phyloP scores from a whole-genome alignment of 2,113 vertebrate genomes.

The zebrafish (Danio rerio) region DNA sequence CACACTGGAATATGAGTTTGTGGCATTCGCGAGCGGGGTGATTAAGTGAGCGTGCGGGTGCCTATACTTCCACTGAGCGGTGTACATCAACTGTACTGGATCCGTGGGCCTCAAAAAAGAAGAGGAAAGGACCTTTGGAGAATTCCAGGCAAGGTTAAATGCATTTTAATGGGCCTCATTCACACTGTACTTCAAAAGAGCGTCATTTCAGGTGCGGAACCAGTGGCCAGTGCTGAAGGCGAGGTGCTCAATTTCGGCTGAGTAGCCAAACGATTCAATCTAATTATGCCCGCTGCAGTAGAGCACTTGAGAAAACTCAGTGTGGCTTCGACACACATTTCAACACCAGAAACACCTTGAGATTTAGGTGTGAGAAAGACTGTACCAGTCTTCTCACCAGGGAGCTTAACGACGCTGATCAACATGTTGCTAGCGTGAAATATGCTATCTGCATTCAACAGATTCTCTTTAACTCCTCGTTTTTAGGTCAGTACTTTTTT shows the following conservation, averaged over 20 bases:
- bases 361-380: constrained; percentile 35
- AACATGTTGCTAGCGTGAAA: constrained; percentile 24
- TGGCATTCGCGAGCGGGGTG: not conserved
- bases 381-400: constrained; percentile 16
- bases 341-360: constrained; percentile 28
- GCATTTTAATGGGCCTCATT: constrained; percentile 24
- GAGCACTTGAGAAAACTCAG: constrained; percentile 25
- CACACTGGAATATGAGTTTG: constrained; percentile 50
- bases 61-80: not conserved
- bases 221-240: not conserved
- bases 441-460: not conserved
- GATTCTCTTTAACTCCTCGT: not conserved
- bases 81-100: not conserved
- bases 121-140: not conserved
- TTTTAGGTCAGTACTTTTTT: not conserved
- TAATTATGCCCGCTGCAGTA: constrained; percentile 22
- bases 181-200: constrained; percentile 14
- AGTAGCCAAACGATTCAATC: constrained; percentile 5
- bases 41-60: constrained; percentile 36
- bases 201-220: not conserved
- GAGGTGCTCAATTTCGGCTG: not conserved
- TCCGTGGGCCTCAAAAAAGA: not conserved
- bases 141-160: constrained; percentile 31
- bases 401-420: not conserved
- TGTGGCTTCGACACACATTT: constrained; percentile 26